These are phyloP conservation scores for Hoplostethus mediterraneus DNA, from an alignment of 2,797 vertebrate species.

Conservation along the genomic window DNA sequence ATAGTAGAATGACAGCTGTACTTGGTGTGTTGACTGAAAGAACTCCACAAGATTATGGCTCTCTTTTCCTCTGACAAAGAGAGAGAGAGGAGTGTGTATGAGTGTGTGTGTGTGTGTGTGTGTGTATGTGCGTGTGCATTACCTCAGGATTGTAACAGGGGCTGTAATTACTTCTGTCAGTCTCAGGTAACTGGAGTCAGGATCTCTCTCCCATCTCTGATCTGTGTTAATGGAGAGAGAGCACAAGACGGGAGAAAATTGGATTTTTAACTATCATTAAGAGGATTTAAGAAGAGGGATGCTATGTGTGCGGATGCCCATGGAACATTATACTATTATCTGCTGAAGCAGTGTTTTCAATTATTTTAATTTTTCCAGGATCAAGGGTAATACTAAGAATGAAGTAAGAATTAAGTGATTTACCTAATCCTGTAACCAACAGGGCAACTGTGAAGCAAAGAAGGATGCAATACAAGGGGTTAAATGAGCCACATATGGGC, in stretches of 20 bases:
- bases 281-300: conserved; percentile 28
- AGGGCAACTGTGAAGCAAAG: conserved; percentile 28
- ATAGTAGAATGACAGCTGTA: conserved; percentile 16
- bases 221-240: conserved; percentile 38
- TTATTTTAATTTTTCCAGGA: conserved; percentile 24
- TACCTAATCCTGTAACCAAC: conserved; percentile 7
- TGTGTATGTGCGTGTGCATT: not conserved
- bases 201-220: conserved; percentile 50
- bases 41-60: conserved; percentile 30
- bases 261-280: conserved; percentile 44
- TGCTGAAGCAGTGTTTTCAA: conserved; percentile 14
- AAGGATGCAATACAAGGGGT: conserved; percentile 28
- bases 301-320: conserved; percentile 10
- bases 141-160: conserved; percentile 54
- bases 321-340: conserved; percentile 14
- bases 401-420: conserved; percentile 1
- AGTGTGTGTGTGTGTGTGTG: not conserved
- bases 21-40: not conserved
- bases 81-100: conserved; percentile 5
- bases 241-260: conserved; percentile 39
- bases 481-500: conserved; percentile 70
- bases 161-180: conserved; percentile 74
- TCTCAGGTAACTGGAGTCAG: conserved; percentile 69
- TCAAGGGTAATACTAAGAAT: conserved; percentile 29
- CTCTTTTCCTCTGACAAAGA: conserved; percentile 24